phyloP scores from a whole-genome alignment of 2,113 vertebrate species.

The Tenebrosternarchus preto region DNA sequence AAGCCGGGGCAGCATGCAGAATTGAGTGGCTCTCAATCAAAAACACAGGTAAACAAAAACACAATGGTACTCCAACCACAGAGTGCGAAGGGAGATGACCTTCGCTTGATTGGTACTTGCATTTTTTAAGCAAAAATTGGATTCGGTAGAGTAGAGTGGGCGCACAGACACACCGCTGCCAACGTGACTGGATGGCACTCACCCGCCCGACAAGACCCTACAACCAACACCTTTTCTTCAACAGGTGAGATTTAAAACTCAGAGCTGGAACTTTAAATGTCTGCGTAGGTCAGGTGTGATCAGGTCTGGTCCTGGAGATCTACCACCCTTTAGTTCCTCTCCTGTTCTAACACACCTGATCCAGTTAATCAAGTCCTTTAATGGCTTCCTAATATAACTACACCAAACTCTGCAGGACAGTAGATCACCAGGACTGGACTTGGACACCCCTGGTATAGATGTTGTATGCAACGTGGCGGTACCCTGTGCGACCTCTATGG shows the following conservation, averaged over 20 bases:
- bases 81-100: slow-evolving; percentile 49
- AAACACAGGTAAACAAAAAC: slow-evolving; percentile 62
- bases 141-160: slow-evolving; percentile 43
- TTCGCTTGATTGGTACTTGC: slow-evolving; percentile 52
- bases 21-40: slow-evolving; percentile 63
- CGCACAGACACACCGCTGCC: slow-evolving; percentile 51
- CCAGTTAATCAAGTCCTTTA: no score
- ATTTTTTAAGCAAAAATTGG: slow-evolving; percentile 45
- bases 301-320: no score
- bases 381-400: no score
- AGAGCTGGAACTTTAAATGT: not conserved
- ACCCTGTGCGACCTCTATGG: not conserved
- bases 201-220: slow-evolving; percentile 15
- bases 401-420: no score
- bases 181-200: slow-evolving; percentile 53
- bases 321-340: no score
- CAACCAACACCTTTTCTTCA: not conserved
- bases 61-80: slow-evolving; percentile 56
- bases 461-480: not conserved
- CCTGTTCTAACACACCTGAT: no score
- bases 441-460: no score
- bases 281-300: not conserved
- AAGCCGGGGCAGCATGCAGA: slow-evolving; percentile 34
- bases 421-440: not conserved
- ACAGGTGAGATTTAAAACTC: slow-evolving; percentile 7